phyloP scores from a whole-genome alignment of 2,888 invertebrate species.

The Nomada ruficornis region DNA sequence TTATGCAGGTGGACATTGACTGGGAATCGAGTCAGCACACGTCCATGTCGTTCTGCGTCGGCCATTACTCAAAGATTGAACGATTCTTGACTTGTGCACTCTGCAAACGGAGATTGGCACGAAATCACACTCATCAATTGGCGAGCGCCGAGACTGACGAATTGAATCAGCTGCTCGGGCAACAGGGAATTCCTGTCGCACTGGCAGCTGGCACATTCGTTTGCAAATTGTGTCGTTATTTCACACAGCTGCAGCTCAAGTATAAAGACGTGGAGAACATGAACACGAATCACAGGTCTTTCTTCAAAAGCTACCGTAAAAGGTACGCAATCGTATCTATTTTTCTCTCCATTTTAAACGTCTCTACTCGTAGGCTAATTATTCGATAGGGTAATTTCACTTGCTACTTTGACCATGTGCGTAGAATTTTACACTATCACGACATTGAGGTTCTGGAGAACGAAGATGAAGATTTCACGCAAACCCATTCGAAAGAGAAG shows the following conservation, averaged over 20 bases:
- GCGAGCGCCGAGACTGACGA: conserved; percentile 86
- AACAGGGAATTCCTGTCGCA: conserved; percentile 89
- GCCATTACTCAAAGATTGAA: conserved; percentile 89
- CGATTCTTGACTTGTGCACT: conserved; percentile 91
- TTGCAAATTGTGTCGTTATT: conserved; percentile 93
- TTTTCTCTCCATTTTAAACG: too few relatives aligned
- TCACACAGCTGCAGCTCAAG: conserved; percentile 89
- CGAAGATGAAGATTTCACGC: conserved; percentile 83
- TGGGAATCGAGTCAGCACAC: conserved; percentile 83
- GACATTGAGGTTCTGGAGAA: conserved; percentile 89
- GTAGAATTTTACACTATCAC: conserved; percentile 90
- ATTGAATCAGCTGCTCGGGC: conserved; percentile 85
- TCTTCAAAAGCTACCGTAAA: conserved; percentile 87
- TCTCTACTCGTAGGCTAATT: neutral
- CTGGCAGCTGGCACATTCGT: conserved; percentile 90
- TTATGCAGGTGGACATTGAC: conserved; percentile 82
- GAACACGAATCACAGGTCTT: conserved; percentile 85
- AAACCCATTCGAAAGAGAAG: conserved; percentile 72
- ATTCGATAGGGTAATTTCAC: neutral
- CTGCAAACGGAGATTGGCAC: conserved; percentile 90
- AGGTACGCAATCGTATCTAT: conserved; percentile 83
- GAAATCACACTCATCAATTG: conserved; percentile 90
- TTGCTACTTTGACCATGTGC: conserved; percentile 54
- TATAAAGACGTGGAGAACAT: conserved; percentile 84
- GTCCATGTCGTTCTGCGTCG: conserved; percentile 85